Conservation (phyloP, 1,140 invertebrate genomes). For the Drosophila saltans region DNA sequence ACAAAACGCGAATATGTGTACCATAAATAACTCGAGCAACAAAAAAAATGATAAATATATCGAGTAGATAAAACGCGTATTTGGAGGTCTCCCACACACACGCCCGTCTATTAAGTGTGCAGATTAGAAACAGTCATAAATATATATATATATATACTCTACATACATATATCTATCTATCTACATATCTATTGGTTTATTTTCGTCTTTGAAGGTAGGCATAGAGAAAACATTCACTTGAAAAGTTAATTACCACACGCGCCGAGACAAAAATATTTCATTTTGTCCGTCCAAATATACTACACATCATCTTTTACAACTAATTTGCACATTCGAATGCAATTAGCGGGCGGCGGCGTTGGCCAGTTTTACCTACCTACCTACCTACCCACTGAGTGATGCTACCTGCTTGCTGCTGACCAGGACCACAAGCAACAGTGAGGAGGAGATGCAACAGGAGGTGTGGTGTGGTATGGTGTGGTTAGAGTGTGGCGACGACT, state of each 20-base stretch:
- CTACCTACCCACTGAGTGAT: not conserved
- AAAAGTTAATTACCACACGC: constrained; percentile 48
- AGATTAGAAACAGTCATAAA: constrained; percentile 19
- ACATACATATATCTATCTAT: not conserved
- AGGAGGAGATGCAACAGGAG: not conserved
- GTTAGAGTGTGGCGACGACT: constrained; percentile 1
- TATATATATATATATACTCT: not conserved
- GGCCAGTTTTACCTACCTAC: not conserved
- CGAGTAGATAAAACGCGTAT: constrained; percentile 8
- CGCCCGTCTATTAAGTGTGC: constrained; percentile 3
- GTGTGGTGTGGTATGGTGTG: not conserved
- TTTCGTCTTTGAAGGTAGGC: constrained; percentile 11
- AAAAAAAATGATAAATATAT: constrained; percentile 16
- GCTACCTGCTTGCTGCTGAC: constrained; percentile 22
- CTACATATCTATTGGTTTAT: constrained; percentile 10
- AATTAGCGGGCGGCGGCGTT: constrained; percentile 28
- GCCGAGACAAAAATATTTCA: constrained; percentile 12
- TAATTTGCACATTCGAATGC: constrained; percentile 50
- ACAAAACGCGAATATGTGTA: constrained; percentile 15
- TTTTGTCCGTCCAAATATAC: not conserved
- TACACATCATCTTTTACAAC: constrained; percentile 34
- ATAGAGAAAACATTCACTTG: not conserved
- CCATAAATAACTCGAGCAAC: constrained; percentile 2
- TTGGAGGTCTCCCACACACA: constrained; percentile 10
- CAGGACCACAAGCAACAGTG: not conserved